Evolutionary conservation across 2,888 invertebrate genomes (phyloP), one percentile per base, ranked within the genome.

Genomic region (Lycophotia porphyrea): DNA sequence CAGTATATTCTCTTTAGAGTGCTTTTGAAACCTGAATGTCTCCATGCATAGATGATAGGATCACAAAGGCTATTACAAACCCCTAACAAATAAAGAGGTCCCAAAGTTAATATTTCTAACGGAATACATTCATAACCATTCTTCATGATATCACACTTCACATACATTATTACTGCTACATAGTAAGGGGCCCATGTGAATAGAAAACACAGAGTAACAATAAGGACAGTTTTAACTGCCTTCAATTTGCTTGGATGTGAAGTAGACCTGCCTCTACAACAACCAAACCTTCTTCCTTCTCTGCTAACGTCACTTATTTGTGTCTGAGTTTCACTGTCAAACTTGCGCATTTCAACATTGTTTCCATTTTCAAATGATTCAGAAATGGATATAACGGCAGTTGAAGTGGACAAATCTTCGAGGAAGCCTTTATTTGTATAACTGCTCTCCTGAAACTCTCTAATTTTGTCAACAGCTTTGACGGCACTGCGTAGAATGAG

Each of bases 11-110:
- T 95, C 69, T 91, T 92, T 11, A 96, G 86, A 39, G 95, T 96
- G 15, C 89, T 91, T 83, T 97, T 94, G 82, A 97, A 97, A 2
- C 97, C 97, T 63, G 97, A 97, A 90, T 97, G 97, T 95, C 97
- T 97, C 97, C 97, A 97, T 0, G 97, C 97, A 87, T 97, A 97
- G 77, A 97, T 97, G 21, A 97, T 87, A 0, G 97, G 97, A 90
- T 97, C 97, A 36, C 97, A 92, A 34, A 97, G 88, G 83, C 97
- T 97, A 85, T 97, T 97, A 60, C 94, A 91, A 61, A 96, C 96
- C 0, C 97, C 97, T 71, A 97, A 91, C 76, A 97, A 95, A 31
- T 97, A 97, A 63, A 97, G 90, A 0, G 97, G 97, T 65, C 97
- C 97, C 13, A 97, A 95, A 34, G 97, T 96, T 49, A 97, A 93